Evolutionary conservation across 2,888 invertebrate species (phyloP).

Genomic region (Yponomeuta plumbellus): DNA sequence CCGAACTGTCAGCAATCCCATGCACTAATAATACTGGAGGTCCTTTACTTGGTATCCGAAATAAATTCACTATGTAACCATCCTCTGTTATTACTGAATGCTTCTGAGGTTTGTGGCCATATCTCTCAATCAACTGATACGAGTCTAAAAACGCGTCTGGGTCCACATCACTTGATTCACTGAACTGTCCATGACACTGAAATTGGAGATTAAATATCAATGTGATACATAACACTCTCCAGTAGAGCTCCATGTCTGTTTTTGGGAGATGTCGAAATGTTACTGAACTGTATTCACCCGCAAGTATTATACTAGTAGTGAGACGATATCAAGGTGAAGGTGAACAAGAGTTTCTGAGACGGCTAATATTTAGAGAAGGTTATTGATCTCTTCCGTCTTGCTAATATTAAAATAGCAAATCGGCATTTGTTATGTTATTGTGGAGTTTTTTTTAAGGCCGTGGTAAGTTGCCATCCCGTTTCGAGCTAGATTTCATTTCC

Average conservation of each 20-base stretch:
- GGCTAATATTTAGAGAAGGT: not conserved
- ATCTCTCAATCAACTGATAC: slow-evolving; percentile 47
- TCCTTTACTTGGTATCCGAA: slow-evolving; percentile 50
- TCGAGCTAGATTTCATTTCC: no score
- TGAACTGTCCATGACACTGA: not conserved
- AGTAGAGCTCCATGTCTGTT: slow-evolving; percentile 7
- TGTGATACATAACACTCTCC: slow-evolving; percentile 4
- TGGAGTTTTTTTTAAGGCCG: not conserved
- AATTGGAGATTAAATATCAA: not conserved
- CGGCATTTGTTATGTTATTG: not conserved
- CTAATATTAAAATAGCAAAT: not conserved
- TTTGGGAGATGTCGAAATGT: not conserved
- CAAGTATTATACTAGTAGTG: slow-evolving; percentile 6
- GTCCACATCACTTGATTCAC: slow-evolving; percentile 29
- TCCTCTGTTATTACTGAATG: slow-evolving; percentile 52
- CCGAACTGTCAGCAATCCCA: slow-evolving; percentile 61
- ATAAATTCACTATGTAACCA: slow-evolving; percentile 49
- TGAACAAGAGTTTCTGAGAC: slow-evolving; percentile 8
- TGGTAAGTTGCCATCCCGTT: no score
- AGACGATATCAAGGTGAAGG: slow-evolving; percentile 12
- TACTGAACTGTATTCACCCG: slow-evolving; percentile 9
- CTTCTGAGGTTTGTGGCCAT: slow-evolving; percentile 42
- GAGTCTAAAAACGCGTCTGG: slow-evolving; percentile 51
- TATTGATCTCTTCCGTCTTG: not conserved
- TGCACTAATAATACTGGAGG: slow-evolving; percentile 57